Base-by-base conservation (phyloP, 2,888 invertebrate species). In the Cataglyphis albicans region DNA sequence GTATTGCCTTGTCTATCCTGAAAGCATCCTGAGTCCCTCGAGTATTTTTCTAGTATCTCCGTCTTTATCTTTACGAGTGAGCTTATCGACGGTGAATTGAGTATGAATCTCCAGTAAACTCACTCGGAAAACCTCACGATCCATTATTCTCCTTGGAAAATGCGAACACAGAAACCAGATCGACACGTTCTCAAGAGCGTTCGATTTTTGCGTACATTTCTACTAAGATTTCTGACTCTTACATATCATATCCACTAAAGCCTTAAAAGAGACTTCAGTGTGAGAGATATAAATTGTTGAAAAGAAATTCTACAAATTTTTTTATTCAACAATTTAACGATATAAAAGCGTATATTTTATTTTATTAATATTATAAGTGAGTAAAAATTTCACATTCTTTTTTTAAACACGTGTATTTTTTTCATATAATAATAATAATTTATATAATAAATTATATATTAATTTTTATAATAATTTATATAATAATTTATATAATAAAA, bases 71-170 rank as follows among this genome's bases (percentile, higher is more conserved):
- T 92, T 92, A 91, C 89, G 90, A 91, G 89, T 82, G 81, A 86
- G 72, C 87, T 90, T 91, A 90, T 91, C 90, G 88, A 74, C 81
- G 81, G 80, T 83, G 86, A 89, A 93, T 92, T 92, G 87, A 78
- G 89, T 89, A 92, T 91, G 91, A 92, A 92, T 92, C 89, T 90
- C 86, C 87, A 87, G 89, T 91, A 91, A 92, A 91, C 86, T 73
- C 41, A 64, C 89, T 87, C 84, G 76, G 82, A 65, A 85, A 87
- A 85, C 83, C 83, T 68, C 75, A 81, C 73, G 86, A 89, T 89
- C 85, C 82, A 86, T 86, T 87, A 82, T 76, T 32, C 29, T 59
- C 9, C 48, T 59, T 41, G 52, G 55, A 64, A 83, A 78, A 83
- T 80, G n/a, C 72, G 55, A 80, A 41, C 32, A 41, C 32, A 29